Percentiles rank a stretch among this genome's conserved stretches.
phyloP scores from a whole-genome alignment of 1,140 invertebrate species.

The Probaryconus sp. region DNA sequence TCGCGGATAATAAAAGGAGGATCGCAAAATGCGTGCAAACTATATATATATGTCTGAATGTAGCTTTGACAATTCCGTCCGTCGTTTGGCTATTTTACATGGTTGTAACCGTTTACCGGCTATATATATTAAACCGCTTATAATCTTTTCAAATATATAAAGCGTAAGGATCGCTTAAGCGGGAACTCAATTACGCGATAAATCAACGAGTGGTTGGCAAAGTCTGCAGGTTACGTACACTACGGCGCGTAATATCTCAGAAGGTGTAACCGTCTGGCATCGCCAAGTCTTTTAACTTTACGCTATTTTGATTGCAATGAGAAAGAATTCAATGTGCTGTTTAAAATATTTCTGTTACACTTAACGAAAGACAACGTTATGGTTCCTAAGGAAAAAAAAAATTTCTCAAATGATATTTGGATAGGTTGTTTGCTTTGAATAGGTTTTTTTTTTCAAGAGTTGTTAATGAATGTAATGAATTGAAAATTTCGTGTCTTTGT shows the following conservation, averaged over 20 bases:
- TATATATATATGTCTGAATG: neutral
- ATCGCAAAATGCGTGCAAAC: too few relatives aligned
- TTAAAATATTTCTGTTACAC: slow-evolving; percentile 17
- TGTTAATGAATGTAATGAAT: too few relatives aligned
- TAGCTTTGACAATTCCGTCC: slow-evolving; percentile 3
- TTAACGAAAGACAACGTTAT: slow-evolving; percentile 6
- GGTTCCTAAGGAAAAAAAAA: slow-evolving; percentile 1
- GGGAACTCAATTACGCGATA: slow-evolving; percentile 57
- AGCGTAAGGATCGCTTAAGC: slow-evolving; percentile 48
- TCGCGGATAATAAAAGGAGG: too few relatives aligned
- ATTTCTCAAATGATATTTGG: too few relatives aligned
- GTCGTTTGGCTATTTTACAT: slow-evolving; percentile 18
- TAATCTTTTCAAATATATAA: slow-evolving; percentile 50
- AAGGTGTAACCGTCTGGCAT: slow-evolving; percentile 59
- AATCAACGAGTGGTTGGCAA: slow-evolving; percentile 65
- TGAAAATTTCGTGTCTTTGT: too few relatives aligned
- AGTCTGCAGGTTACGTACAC: slow-evolving; percentile 36
- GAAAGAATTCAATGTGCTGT: slow-evolving; percentile 12
- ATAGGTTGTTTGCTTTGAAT: too few relatives aligned
- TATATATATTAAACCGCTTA: slow-evolving; percentile 37
- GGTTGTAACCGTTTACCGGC: slow-evolving; percentile 20
- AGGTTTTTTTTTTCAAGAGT: too few relatives aligned
- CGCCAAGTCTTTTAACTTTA: slow-evolving; percentile 59
- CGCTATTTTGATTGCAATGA: slow-evolving; percentile 46
- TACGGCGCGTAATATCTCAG: slow-evolving; percentile 52